Evolutionary conservation across 2,888 invertebrate species (phyloP).

Genomic region (Brenthis hecate): DNA sequence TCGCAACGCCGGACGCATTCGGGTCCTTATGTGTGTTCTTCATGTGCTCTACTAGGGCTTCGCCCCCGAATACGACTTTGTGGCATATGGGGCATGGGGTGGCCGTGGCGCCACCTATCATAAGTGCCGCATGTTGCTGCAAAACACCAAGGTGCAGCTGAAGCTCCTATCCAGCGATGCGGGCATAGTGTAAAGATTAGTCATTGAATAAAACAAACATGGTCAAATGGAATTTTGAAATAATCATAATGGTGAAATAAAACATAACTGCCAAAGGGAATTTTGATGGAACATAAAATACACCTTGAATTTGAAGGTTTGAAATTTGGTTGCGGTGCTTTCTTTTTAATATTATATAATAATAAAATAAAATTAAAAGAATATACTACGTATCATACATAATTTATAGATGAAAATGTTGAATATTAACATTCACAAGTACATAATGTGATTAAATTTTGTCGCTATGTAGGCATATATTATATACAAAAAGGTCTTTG

Average conservation of each 20-base stretch:
- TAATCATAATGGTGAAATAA: slow-evolving; percentile 42
- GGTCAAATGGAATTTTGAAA: slow-evolving; percentile 59
- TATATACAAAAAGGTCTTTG: too few relatives aligned
- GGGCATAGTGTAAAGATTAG: slow-evolving; percentile 78
- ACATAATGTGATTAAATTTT: too few relatives aligned
- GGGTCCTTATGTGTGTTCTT: slow-evolving; percentile 97
- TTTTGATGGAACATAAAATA: slow-evolving; percentile 41
- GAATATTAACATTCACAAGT: background rate
- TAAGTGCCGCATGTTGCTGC: slow-evolving; percentile 97
- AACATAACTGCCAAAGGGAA: slow-evolving; percentile 49
- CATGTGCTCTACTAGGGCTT: slow-evolving; percentile 97
- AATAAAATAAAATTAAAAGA: slow-evolving; percentile 7
- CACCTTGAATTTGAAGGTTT: background rate
- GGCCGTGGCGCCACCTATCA: slow-evolving; percentile 94
- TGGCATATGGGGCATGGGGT: slow-evolving; percentile 96
- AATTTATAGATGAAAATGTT: background rate
- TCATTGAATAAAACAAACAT: slow-evolving; percentile 56
- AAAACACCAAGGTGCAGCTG: slow-evolving; percentile 96
- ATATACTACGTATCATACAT: background rate
- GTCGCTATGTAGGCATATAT: too few relatives aligned
- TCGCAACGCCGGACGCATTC: slow-evolving; percentile 93
- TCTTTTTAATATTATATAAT: background rate
- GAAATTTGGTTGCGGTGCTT: background rate
- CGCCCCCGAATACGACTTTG: slow-evolving; percentile 96
- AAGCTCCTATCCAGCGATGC: slow-evolving; percentile 86